Percentiles rank a stretch among this genome's conserved stretches.
Conservation (phyloP, 2,113 vertebrate species). For the Loxodonta africana region DNA sequence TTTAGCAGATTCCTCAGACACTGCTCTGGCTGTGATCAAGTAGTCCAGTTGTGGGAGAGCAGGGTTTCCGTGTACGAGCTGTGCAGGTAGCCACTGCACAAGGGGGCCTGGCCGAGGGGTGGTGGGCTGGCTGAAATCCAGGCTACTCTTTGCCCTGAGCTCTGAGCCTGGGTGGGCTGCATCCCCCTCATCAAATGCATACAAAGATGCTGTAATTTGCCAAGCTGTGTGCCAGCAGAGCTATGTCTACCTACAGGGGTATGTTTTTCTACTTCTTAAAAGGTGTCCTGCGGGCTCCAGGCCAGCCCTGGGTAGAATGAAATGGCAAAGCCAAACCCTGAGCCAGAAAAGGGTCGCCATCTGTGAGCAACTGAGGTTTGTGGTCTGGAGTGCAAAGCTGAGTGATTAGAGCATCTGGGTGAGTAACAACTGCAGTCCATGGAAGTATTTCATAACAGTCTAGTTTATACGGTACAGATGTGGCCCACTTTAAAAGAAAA, state of each 20-base stretch:
- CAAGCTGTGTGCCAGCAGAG: not conserved
- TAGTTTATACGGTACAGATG: not conserved
- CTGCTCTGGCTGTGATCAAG: not conserved
- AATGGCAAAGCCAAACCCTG: not conserved
- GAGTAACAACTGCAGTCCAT: not conserved
- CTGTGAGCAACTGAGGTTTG: not conserved
- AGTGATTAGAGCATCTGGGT: not conserved
- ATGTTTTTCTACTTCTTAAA: not conserved
- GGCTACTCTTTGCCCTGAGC: not conserved
- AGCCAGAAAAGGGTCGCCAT: not conserved
- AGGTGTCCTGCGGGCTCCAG: not conserved
- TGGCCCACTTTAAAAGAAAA: not conserved
- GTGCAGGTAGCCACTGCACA: too few species aligned
- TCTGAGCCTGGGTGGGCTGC: not conserved
- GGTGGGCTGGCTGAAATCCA: not conserved
- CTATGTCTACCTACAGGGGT: not conserved
- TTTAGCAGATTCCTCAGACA: not conserved
- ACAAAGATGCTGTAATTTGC: not conserved
- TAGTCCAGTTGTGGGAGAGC: not conserved
- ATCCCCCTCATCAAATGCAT: not conserved
- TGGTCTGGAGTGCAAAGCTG: not conserved
- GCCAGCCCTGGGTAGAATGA: not conserved
- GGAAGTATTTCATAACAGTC: not conserved
- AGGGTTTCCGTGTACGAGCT: fast-evolving
- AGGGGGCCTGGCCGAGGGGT: not conserved